Evolutionary conservation across 2,888 invertebrate genomes (phyloP).

Genomic region (Micropterix aruncella): DNA sequence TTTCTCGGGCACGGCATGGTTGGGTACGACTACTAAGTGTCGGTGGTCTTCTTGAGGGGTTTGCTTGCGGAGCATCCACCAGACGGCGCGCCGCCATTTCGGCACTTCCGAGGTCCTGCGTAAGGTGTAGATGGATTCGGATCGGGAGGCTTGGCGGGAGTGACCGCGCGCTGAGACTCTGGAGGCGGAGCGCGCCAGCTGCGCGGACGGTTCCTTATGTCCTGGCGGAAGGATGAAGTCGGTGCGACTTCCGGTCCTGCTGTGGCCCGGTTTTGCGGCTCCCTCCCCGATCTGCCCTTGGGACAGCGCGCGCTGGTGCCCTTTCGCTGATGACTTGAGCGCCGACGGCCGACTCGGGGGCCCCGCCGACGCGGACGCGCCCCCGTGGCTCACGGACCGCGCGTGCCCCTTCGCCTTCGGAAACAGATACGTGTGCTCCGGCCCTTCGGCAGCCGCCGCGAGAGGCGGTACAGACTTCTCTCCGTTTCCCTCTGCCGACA

Average conservation of each 20-base stretch:
- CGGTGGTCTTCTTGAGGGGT: constrained; percentile 53
- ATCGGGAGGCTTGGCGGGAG: constrained; percentile 77
- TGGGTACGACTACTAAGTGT: constrained; percentile 65
- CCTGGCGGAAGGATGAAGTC: constrained; percentile 82
- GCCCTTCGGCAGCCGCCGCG: constrained; percentile 36
- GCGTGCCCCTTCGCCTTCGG: constrained; percentile 51
- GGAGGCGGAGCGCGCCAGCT: constrained; percentile 28
- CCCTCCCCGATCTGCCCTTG: constrained; percentile 73
- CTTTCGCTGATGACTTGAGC: constrained; percentile 55
- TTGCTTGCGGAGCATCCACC: constrained; percentile 43
- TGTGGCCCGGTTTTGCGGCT: constrained; percentile 49
- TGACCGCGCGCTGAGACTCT: constrained; percentile 47
- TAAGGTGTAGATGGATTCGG: constrained; percentile 81
- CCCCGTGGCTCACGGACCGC: constrained; percentile 77
- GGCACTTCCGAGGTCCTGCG: constrained; percentile 58
- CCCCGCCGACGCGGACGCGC: constrained; percentile 31
- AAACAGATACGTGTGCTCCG: constrained; percentile 38
- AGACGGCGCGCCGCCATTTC: constrained; percentile 53
- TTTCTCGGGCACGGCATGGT: constrained; percentile 71
- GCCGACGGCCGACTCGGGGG: constrained; percentile 47
- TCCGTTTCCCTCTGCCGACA: constrained; percentile 54
- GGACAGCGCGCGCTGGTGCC: constrained; percentile 75
- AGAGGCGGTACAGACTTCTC: constrained; percentile 35
- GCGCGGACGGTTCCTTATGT: constrained; percentile 51
- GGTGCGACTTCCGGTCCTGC: constrained; percentile 71